Base-by-base conservation (phyloP, 2,888 invertebrate species). In the Pterobdella sp. region DNA sequence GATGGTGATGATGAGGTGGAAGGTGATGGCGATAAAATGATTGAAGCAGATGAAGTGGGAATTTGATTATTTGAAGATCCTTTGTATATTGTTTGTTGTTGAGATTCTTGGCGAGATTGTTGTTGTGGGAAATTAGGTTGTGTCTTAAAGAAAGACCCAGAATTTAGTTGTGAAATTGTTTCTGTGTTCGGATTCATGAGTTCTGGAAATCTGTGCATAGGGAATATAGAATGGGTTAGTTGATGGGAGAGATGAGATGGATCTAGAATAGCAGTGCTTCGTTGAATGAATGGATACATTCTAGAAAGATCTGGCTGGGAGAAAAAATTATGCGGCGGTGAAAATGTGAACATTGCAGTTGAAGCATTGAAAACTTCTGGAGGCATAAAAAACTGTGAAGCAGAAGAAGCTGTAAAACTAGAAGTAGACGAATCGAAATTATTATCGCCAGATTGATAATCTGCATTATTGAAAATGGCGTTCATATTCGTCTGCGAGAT, bases 191-290 rank as follows among this genome's bases (percentile, higher is more conserved):
- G 26, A 35, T 71, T 71, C 18, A 71, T 52, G 1, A 71, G 63
- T 56, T 71, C 71, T 18, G 71, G 71, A 63, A 71, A 71, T 34
- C 71, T 60, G 71, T 71, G 71, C 71, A 71, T 71, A 35, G 71
- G 71, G 36, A 71, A 71, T 26, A 71, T 71, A 7, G 71, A 63
- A 36, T 71, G 71, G 56, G 71, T 71, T 26, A 71, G 71, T 34
- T 71, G 71, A 32, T 71, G 71, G 29, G 71, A 56, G 14, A 71
- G 35, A n/a, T 71, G 71, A n/a, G 49, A 52, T 1, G 52, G 69
- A 69, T 69, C 71, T 36, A 49, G 35, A 26, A 71, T 71, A 35
- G 63, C 71, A 22, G 63, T 63, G 18, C 71, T 56, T 26, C 71
- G 32, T 56, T 71, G 71, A 26, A 71, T 71, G 32, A 71, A 63